Evolutionary conservation across 2,113 vertebrate genomes (phyloP), one percentile per base, ranked within the genome.

Genomic region (Chauna torquata): DNA sequence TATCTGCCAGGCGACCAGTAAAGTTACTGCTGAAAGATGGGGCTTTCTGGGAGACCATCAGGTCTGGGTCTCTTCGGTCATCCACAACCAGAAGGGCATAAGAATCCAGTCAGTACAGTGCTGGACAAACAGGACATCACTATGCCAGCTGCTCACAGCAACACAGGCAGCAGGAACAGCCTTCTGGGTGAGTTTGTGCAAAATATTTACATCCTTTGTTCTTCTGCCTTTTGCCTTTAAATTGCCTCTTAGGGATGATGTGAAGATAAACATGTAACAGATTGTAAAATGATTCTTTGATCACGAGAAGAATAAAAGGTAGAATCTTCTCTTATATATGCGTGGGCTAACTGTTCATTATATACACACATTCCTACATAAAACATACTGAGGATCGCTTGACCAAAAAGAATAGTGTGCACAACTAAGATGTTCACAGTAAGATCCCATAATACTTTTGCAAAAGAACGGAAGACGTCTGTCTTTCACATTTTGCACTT

Each of bases 201-300:
- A 87, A 91, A 72, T 40, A 87, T 45, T 86, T 65, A 68, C 3
- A 12, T 61, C 82, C 78, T 80, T 77, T 88, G 40, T 34, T 92
- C 81, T 81, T 81, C 61, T 91, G 13, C 70, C 44, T 90, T 94
- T 94, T 93, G 81, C 70, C 90, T 77, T 69, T 42, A 86, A 85
- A 93, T 23, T 85, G 78, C 62, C 70, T 90, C 62, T 66, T 66
- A 34, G 65, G 76, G 59, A 78, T 70, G 62, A 89, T 69, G 70
- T 32, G 66, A 91, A 92, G 88, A 71, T 78, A 89, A 92, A 78
- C 27, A 34, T 6, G 11, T 40, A 93, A 66, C 58, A 74, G 55
- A 81, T 14, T 84, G 69, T 59, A 81, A 91, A 93, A 81, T 7
- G 28, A 92, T 44, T 68, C 78, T 95, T 93, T 90, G 64, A 91